Evolutionary conservation across 2,888 invertebrate genomes (phyloP), one percentile per base, ranked within the genome.

Genomic region (Diplazon laetatorius): DNA sequence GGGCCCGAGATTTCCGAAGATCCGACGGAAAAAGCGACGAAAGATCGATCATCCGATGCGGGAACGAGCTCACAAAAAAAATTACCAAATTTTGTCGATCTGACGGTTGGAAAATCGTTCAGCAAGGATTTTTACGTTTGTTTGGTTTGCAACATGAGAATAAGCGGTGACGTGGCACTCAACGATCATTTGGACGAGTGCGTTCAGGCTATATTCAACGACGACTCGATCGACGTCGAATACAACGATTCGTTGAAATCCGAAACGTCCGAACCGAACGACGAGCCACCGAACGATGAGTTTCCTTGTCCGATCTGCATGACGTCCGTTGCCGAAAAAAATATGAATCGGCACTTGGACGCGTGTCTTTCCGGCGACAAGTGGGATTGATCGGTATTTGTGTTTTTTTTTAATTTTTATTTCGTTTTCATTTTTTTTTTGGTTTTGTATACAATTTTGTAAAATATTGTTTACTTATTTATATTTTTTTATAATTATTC

Each of bases 321-420:
- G 84, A 81, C 91, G 78, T 91, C 93, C 88, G 84, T 94, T 46
- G 90, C 92, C 81, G 91, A 92, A 82, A 83, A 80, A 25, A 89
- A 91, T 25, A 95, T 95, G 94, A 93, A 93, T 85, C 81, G 85
- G 1, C 95, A 95, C 91, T 92, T 95, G 66, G 93, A 94, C 88
- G 57, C 78, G 3, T 93, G 93, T 73, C 83, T 90, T 44, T 20
- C 20, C 9, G 35, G 60, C 37, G 5, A 82, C 16, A 55, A 80
- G 12, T 65, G 62, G 57, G 69, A 79, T 57, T 65, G 57, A 78
- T 46, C 57, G n/a, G 37, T 75, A 66, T 37, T 52, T 46, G 50
- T 25, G 74, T 30, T 63, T 44, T 70, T 39, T 70, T 37, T 52
- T 30, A n/a, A 50, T 46, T 60, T 16, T 42, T n/a, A 22, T 22